phyloP scores from a whole-genome alignment of 2,797 vertebrate species.

The Aselliscus stoliczkanus region DNA sequence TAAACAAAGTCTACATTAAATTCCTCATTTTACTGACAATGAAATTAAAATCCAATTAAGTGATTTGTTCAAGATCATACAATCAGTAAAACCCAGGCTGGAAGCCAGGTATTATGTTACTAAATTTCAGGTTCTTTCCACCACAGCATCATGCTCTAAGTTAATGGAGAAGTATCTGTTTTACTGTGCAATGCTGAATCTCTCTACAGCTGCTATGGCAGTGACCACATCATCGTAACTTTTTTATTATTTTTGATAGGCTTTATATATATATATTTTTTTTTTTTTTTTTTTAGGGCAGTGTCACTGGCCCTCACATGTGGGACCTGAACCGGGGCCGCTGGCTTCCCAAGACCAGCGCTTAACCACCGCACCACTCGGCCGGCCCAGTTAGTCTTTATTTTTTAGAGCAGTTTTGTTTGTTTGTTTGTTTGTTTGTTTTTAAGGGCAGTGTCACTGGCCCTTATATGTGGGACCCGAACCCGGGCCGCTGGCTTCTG shows the following conservation, averaged over 20 bases:
- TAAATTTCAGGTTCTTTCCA: neutral
- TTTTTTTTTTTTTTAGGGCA: too few species aligned
- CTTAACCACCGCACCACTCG: too few species aligned
- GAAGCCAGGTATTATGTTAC: neutral
- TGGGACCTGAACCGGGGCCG: too few species aligned
- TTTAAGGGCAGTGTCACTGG: too few species aligned
- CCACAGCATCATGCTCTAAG: neutral
- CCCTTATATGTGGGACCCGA: too few species aligned
- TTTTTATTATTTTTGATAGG: neutral
- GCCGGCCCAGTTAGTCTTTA: too few species aligned
- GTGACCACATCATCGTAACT: neutral
- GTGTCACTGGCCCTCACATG: too few species aligned
- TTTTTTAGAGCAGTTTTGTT: too few species aligned
- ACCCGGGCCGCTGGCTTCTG: too few species aligned
- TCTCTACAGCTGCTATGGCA: neutral
- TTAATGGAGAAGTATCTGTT: neutral
- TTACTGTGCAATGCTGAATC: neutral
- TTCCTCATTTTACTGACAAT: slow-evolving; percentile 9
- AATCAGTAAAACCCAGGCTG: neutral
- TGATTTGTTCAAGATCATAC: neutral
- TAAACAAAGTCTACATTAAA: neutral
- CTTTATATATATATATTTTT: too few species aligned
- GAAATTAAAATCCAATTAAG: neutral
- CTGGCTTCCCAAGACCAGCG: too few species aligned
- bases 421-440: too few species aligned